phyloP scores from a whole-genome alignment of 2,888 invertebrate species.

The Schizotus pectinicornis region DNA sequence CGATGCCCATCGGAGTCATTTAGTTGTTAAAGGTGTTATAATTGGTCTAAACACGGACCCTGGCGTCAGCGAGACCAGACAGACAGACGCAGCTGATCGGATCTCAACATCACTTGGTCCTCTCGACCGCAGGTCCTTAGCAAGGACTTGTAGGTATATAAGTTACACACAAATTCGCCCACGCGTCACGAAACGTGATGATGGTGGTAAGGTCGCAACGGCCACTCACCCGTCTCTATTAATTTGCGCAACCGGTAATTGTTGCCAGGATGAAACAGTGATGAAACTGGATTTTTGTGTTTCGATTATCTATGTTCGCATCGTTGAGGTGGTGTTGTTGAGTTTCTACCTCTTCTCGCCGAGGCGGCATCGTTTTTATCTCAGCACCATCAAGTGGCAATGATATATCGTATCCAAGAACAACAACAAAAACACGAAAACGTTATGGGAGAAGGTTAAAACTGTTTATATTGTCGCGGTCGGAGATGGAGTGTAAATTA shows the following conservation, averaged over 20 bases:
- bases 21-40: conserved; percentile 60
- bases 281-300: too few relatives aligned
- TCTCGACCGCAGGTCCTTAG: conserved; percentile 42
- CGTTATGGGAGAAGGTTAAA: conserved; percentile 39
- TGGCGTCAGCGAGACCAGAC: conserved; percentile 59
- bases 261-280: too few relatives aligned
- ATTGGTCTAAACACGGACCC: conserved; percentile 58
- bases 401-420: conserved; percentile 37
- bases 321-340: neutral
- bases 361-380: conserved; percentile 32
- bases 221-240: neutral
- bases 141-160: conserved; percentile 39
- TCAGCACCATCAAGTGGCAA: conserved; percentile 40
- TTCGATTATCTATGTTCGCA: too few relatives aligned
- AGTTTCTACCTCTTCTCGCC: conserved; percentile 20
- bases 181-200: conserved; percentile 24
- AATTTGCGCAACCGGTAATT: conserved; percentile 16
- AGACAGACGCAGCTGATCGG: conserved; percentile 42
- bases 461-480: conserved; percentile 40
- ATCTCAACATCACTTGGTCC: conserved; percentile 39
- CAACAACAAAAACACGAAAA: conserved; percentile 40
- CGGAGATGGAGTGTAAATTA: conserved; percentile 45
- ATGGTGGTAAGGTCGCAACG: conserved; percentile 18
- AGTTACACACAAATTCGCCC: conserved; percentile 38
- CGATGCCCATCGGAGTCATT: conserved; percentile 57